A percentile compares a stretch with the other conserved stretches of the same genome.
Conservation (phyloP, 2,888 invertebrate genomes). For the Bembecia ichneumoniformis region DNA sequence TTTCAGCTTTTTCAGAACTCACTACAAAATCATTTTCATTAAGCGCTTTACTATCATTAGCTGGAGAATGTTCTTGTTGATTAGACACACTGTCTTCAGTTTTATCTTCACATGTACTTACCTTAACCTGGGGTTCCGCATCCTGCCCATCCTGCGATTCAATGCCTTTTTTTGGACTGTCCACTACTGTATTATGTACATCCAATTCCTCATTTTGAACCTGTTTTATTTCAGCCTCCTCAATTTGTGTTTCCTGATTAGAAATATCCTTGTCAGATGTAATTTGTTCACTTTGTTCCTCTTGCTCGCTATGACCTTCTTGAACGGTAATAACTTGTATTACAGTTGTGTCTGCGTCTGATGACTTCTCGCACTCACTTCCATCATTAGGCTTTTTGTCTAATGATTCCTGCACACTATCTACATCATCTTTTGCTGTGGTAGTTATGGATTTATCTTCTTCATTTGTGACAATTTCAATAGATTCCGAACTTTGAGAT, state of each 20-base stretch:
- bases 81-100: constrained; percentile 29
- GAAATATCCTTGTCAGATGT: constrained; percentile 3
- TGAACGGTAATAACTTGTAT: constrained; percentile 16
- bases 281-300: constrained; percentile 16
- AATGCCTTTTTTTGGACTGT: not conserved
- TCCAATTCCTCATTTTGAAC: constrained; percentile 38
- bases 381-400: not conserved
- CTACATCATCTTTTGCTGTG: constrained; percentile 36
- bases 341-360: constrained; percentile 41
- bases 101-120: constrained; percentile 56
- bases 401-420: constrained; percentile 1
- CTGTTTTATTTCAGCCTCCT: constrained; percentile 54
- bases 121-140: constrained; percentile 26
- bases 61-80: constrained; percentile 30
- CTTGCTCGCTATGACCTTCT: constrained; percentile 5
- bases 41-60: constrained; percentile 32
- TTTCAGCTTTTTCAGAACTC: constrained; percentile 20
- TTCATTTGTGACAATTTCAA: constrained; percentile 10
- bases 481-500: constrained; percentile 25
- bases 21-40: constrained; percentile 62
- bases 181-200: constrained; percentile 1
- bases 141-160: constrained; percentile 15
- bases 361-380: constrained; percentile 14
- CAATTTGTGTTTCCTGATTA: constrained; percentile 21
- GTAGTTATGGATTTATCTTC: constrained; percentile 40